phyloP scores from a whole-genome alignment of 2,888 invertebrate species.

The Halictus ligatus region DNA sequence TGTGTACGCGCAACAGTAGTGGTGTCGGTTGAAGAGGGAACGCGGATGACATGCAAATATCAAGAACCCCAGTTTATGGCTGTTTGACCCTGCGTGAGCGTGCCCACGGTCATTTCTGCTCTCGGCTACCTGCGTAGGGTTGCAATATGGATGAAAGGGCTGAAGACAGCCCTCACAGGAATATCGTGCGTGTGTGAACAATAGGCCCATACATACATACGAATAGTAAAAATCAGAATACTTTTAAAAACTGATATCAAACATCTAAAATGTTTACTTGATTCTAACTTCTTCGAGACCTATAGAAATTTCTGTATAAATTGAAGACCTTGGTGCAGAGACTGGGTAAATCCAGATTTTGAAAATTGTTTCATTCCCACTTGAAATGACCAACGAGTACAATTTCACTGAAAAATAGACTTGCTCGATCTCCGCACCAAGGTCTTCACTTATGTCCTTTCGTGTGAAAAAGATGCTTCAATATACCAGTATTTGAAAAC shows the following conservation, averaged over 20 bases:
- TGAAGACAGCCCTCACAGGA: neutral
- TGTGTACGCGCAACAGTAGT: neutral
- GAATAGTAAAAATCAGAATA: neutral
- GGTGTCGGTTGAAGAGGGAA: neutral
- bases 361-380: neutral
- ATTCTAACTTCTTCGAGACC: neutral
- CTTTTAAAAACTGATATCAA: neutral
- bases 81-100: neutral
- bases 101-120: neutral
- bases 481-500: too few relatives aligned
- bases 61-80: constrained; percentile 7
- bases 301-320: neutral
- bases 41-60: neutral
- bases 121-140: neutral
- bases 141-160: neutral
- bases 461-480: too few relatives aligned
- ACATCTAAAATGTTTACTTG: neutral
- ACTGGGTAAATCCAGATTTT: too few relatives aligned
- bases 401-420: too few relatives aligned
- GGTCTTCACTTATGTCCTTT: too few relatives aligned
- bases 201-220: neutral
- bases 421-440: too few relatives aligned
- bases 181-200: neutral
- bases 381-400: too few relatives aligned
- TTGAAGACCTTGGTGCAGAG: too few relatives aligned